A percentile compares a stretch with the other conserved stretches of the same genome.
Evolutionary conservation across 2,888 invertebrate species (phyloP).

Genomic region (Temnothorax rugatulus): DNA sequence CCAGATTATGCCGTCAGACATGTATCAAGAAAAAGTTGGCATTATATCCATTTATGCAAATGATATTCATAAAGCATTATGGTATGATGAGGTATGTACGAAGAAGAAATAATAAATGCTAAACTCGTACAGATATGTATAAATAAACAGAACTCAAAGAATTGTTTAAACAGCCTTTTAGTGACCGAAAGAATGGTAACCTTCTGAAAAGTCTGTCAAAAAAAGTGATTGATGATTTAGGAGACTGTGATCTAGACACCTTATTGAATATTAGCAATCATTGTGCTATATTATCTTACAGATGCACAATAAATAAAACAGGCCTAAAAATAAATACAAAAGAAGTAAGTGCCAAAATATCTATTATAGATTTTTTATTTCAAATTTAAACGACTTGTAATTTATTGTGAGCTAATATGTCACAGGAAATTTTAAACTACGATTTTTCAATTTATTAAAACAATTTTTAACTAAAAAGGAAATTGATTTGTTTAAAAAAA

Average conservation of each 20-base stretch:
- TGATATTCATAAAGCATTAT: constrained; percentile 78
- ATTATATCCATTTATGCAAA: constrained; percentile 71
- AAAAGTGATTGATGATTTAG: constrained; percentile 66
- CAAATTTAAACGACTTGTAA: background rate
- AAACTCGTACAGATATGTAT: background rate
- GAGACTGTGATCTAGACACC: constrained; percentile 67
- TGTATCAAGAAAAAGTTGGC: constrained; percentile 62
- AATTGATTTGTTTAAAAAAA: background rate
- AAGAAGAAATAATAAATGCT: background rate
- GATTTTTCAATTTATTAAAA: background rate
- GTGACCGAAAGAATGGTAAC: constrained; percentile 62
- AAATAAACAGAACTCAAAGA: constrained; percentile 19
- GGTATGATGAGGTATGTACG: constrained; percentile 73
- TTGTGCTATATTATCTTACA: constrained; percentile 79
- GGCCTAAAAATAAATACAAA: constrained; percentile 75
- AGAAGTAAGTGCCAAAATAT: constrained; percentile 63
- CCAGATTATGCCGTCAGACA: constrained; percentile 48
- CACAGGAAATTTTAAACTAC: background rate
- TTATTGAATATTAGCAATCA: constrained; percentile 79
- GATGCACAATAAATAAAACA: constrained; percentile 67
- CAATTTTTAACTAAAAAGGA: background rate
- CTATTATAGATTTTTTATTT: constrained; percentile 13
- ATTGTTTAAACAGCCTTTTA: constrained; percentile 68
- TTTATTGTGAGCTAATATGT: constrained; percentile 5
- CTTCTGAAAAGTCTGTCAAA: constrained; percentile 75